Percentiles rank a stretch among this genome's conserved stretches.
Evolutionary conservation across 2,797 vertebrate genomes (phyloP).

Genomic region (Leucoraja ocellata): DNA sequence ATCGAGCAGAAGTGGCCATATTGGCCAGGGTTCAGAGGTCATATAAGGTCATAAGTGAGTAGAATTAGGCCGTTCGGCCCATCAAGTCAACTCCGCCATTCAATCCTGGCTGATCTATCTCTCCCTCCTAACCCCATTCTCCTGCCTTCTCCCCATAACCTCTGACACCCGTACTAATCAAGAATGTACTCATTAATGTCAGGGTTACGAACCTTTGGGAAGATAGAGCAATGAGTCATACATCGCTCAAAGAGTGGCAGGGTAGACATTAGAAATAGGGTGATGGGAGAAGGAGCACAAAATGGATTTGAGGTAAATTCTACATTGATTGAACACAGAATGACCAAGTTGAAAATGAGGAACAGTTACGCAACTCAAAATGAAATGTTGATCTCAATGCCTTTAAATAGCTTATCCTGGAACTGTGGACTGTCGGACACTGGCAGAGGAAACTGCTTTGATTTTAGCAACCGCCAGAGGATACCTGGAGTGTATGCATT

Average conservation of each 20-base stretch:
- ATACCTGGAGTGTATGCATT: conserved; percentile 71
- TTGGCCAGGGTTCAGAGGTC: background rate
- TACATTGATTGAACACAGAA: background rate
- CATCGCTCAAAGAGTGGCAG: background rate
- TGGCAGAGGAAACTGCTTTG: conserved; percentile 83
- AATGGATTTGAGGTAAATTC: background rate
- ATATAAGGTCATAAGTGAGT: too few relatives aligned
- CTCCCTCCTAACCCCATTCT: too few relatives aligned
- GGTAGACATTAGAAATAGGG: background rate
- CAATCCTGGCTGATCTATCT: too few relatives aligned
- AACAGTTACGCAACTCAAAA: background rate
- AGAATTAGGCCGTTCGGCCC: too few relatives aligned
- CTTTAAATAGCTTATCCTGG: conserved; percentile 65
- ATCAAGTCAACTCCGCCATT: too few relatives aligned
- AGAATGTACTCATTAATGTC: too few relatives aligned
- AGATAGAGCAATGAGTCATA: background rate
- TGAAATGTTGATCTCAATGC: background rate
- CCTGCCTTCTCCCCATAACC: too few relatives aligned
- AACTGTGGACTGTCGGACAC: conserved; percentile 82
- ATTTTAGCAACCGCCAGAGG: conserved; percentile 73
- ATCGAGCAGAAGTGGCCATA: background rate
- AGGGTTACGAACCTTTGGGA: background rate
- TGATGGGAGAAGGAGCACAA: background rate
- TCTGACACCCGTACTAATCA: too few relatives aligned
- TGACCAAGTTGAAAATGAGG: background rate